Evolutionary conservation across 2,888 invertebrate genomes (phyloP).

Genomic region (Brachyopa scutellaris): DNA sequence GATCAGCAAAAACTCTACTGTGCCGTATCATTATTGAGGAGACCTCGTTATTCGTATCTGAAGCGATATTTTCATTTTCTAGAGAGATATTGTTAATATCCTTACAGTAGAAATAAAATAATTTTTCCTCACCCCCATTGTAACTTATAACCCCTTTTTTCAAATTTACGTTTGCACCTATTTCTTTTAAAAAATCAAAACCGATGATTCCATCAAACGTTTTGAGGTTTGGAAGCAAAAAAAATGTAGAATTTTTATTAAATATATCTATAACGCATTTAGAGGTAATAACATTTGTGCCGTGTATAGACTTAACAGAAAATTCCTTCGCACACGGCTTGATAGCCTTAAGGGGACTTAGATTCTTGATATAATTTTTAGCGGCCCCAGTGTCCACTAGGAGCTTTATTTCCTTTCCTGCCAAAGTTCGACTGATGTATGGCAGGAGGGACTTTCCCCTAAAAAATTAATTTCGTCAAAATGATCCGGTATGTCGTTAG

Average conservation of each 20-base stretch:
- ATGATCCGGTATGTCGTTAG: neutral
- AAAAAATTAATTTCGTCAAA: neutral
- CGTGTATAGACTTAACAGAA: slow-evolving; percentile 5
- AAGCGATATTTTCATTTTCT: no score
- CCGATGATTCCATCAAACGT: slow-evolving; percentile 64
- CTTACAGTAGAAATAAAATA: slow-evolving; percentile 15
- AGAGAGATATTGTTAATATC: neutral
- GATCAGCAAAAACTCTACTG: slow-evolving; percentile 33
- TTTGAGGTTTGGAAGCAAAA: slow-evolving; percentile 44
- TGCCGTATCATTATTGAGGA: neutral
- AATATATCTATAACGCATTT: slow-evolving; percentile 43
- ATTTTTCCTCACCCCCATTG: slow-evolving; percentile 21
- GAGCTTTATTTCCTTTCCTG: no score
- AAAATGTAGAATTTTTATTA: slow-evolving; percentile 51
- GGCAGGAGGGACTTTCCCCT: no score
- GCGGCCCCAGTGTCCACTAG: slow-evolving; percentile 18
- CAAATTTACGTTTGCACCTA: slow-evolving; percentile 45
- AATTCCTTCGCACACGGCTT: slow-evolving; percentile 7
- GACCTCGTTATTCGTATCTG: neutral
- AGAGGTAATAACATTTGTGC: neutral
- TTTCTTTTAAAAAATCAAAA: slow-evolving; percentile 53
- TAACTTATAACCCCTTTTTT: slow-evolving; percentile 31
- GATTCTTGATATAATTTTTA: slow-evolving; percentile 58
- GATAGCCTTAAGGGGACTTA: slow-evolving; percentile 37
- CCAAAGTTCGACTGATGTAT: no score